Evolutionary conservation across 2,113 vertebrate genomes (phyloP), one percentile per base, ranked within the genome.

Genomic region (Lepus europaeus): DNA sequence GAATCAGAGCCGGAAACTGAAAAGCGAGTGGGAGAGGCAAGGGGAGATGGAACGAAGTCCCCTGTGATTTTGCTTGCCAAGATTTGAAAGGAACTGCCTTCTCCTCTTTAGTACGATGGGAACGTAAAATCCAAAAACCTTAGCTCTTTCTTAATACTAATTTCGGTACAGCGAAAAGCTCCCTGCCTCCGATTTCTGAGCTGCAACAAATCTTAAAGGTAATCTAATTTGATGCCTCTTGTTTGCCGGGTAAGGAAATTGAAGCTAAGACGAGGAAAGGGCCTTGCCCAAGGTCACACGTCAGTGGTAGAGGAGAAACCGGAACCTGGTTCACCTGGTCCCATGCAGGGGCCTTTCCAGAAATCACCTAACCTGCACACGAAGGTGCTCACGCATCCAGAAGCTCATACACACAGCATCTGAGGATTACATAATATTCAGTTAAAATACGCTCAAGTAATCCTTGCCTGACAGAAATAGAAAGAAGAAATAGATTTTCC

Each of bases 121-220:
- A 96, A 97, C 95, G 93, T 83, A 76, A 94, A 93, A 76, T 79
- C 89, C 86, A 1, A 16, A 94, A 96, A 51, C 78, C 86, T 70
- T 85, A 66, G 81, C 81, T 93, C 39, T 45, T 69, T 90, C 79
- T 95, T 90, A 56, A 85, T 33, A 66, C 31, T 88, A 59, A 77
- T 86, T 88, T 93, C 27, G 8, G 56, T 90, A 64, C 33, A 93
- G 63, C 76, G 82, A 78, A 94, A 90, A 45, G 59, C 78, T 88
- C 59, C 51, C 53, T 64, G 78, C 36, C 39, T 77, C 68, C 56
- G 82, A n/a, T 91, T 94, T 91, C 83, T n/a, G 53, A 88, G 53
- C 74, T 79, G 81, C 74, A 93, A 95, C 85, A 93, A 81, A 56
- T 82, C 77, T 89, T 94, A 77, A 73, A 61, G 72, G 70, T 78